phyloP scores from a whole-genome alignment of 2,797 vertebrate species.

The Vireo griseus region DNA sequence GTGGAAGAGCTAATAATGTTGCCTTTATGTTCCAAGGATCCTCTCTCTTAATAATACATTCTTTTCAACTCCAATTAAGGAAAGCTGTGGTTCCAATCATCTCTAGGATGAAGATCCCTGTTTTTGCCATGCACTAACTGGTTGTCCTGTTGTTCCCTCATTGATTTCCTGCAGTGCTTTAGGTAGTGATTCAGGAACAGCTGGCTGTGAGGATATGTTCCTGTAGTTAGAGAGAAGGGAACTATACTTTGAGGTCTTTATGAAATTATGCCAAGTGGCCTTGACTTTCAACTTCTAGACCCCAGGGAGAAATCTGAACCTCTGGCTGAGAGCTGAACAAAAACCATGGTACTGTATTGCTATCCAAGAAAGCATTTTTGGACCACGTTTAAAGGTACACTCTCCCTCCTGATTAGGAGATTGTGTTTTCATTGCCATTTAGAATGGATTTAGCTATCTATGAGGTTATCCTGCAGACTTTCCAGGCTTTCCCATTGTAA shows the following conservation, averaged over 20 bases:
- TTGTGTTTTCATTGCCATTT: slow-evolving; percentile 34
- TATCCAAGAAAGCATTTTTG: slow-evolving; percentile 41
- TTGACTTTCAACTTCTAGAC: slow-evolving; percentile 29
- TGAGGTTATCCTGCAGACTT: slow-evolving; percentile 70
- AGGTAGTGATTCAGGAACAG: slow-evolving; percentile 30
- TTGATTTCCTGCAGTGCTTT: neutral
- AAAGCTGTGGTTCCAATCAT: neutral
- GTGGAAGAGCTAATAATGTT: slow-evolving; percentile 32
- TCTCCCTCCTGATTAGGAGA: slow-evolving; percentile 30
- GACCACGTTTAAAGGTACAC: slow-evolving; percentile 32
- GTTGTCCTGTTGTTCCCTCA: neutral
- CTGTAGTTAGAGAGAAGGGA: neutral
- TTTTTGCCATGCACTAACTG: neutral
- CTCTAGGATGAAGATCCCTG: neutral
- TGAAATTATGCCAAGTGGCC: neutral
- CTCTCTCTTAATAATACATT: neutral
- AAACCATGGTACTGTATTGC: neutral
- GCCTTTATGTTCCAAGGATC: slow-evolving; percentile 17
- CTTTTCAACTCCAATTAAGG: neutral
- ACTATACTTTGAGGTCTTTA: neutral
- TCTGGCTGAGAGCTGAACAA: slow-evolving; percentile 16
- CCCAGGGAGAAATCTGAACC: slow-evolving; percentile 2
- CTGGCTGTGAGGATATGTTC: neutral
- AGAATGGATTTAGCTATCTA: slow-evolving; percentile 61
- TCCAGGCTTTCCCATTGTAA: slow-evolving; percentile 58